A percentile compares a stretch with the other conserved stretches of the same genome.
phyloP scores from a whole-genome alignment of 2,888 invertebrate genomes.

The Holacanthella duospinosa region DNA sequence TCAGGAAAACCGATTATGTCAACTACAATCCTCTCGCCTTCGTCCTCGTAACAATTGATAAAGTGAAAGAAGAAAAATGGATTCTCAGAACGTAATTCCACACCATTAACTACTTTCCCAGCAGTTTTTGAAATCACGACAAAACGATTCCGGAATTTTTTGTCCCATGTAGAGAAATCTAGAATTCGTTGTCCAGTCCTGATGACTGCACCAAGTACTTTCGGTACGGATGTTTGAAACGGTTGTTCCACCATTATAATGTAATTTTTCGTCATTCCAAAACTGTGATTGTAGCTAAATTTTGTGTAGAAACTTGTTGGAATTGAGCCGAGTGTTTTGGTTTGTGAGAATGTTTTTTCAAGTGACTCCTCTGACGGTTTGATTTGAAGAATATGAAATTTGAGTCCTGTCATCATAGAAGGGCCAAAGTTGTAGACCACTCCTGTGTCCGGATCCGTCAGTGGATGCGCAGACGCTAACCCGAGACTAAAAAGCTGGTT shows the following conservation, averaged over 20 bases:
- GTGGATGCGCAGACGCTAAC: neutral
- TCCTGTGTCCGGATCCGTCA: neutral
- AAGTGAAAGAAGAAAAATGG: slow-evolving; percentile 6
- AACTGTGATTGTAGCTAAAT: slow-evolving; percentile 4
- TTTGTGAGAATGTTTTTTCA: neutral
- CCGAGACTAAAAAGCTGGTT: neutral
- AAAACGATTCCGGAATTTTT: slow-evolving; percentile 14
- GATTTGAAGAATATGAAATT: slow-evolving; percentile 2
- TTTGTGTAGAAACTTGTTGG: neutral
- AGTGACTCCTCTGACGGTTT: neutral
- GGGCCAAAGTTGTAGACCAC: neutral
- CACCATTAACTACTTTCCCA: neutral
- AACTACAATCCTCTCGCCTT: neutral
- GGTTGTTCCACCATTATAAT: neutral
- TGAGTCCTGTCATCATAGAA: slow-evolving; percentile 4
- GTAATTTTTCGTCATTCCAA: slow-evolving; percentile 7
- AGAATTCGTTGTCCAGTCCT: neutral
- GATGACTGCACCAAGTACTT: neutral
- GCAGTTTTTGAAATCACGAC: neutral
- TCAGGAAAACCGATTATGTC: slow-evolving; percentile 3
- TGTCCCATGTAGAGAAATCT: neutral
- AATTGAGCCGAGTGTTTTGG: slow-evolving; percentile 1
- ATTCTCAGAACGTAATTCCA: neutral
- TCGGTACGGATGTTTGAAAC: neutral
- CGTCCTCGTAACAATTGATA: slow-evolving; percentile 9